Percentiles rank a stretch among this genome's conserved stretches.
Evolutionary conservation across 2,888 invertebrate species (phyloP).

Genomic region (Drosophila peninsularis): DNA sequence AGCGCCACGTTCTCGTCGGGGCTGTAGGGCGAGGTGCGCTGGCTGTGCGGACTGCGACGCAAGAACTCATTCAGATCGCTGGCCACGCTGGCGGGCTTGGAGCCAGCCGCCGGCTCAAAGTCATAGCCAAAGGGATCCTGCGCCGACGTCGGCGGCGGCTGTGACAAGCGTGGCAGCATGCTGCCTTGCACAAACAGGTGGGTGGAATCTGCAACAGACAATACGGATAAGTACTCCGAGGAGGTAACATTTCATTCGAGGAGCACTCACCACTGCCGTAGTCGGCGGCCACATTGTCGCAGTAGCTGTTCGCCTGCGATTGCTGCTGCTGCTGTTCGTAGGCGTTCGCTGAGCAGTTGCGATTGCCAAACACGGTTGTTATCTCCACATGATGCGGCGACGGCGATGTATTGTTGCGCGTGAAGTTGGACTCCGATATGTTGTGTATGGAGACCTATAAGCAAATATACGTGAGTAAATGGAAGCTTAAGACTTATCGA

Average conservation of each 20-base stretch:
- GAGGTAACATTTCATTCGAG: not conserved
- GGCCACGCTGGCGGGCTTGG: slow-evolving; percentile 85
- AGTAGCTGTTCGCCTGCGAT: slow-evolving; percentile 65
- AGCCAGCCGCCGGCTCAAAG: slow-evolving; percentile 89
- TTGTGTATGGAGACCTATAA: slow-evolving; percentile 84
- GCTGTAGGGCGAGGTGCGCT: slow-evolving; percentile 82
- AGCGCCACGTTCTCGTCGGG: slow-evolving; percentile 80
- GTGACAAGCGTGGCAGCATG: slow-evolving; percentile 86
- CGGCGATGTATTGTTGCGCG: slow-evolving; percentile 81
- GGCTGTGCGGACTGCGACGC: slow-evolving; percentile 74
- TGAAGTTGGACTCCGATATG: slow-evolving; percentile 84
- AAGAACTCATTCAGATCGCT: slow-evolving; percentile 92
- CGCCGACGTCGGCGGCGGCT: slow-evolving; percentile 87
- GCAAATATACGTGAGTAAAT: not conserved
- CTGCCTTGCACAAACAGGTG: slow-evolving; percentile 93
- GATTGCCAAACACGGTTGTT: slow-evolving; percentile 82
- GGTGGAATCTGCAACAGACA: slow-evolving; percentile 66
- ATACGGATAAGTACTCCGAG: not conserved
- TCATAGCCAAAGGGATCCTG: slow-evolving; percentile 95
- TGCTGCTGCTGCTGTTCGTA: slow-evolving; percentile 66
- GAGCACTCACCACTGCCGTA: slow-evolving; percentile 69
- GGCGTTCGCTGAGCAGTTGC: slow-evolving; percentile 70
- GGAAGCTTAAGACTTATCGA: not conserved
- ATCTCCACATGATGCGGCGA: slow-evolving; percentile 84
- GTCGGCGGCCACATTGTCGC: slow-evolving; percentile 74